These are phyloP conservation scores for Pemphigus obesinymphae DNA, from an alignment of 1,140 invertebrate genomes.

Conservation along the genomic window DNA sequence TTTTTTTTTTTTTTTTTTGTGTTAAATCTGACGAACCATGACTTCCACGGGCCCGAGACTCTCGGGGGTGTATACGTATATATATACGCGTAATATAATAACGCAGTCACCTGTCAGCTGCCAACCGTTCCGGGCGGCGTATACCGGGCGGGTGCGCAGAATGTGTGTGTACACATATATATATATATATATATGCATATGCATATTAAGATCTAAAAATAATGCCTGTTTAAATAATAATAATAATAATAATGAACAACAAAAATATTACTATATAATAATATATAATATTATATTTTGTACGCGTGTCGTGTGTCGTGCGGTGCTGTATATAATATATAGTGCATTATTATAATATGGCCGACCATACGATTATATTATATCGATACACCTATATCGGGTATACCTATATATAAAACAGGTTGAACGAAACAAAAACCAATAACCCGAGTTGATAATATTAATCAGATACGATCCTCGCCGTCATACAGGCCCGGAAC, in stretches of 20 bases:
- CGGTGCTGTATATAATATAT: no score
- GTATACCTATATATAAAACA: neutral
- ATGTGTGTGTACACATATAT: neutral
- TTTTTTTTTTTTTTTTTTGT: neutral
- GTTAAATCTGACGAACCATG: conserved; percentile 35
- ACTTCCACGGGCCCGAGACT: neutral
- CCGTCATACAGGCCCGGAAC: no score
- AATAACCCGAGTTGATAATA: no score
- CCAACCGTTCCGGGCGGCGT: conserved; percentile 3
- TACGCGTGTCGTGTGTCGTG: no score
- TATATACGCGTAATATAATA: neutral
- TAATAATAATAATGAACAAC: neutral
- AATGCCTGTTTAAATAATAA: neutral
- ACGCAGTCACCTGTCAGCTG: conserved; percentile 38
- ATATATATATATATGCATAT: neutral
- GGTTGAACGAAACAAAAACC: no score
- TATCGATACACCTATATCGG: no score
- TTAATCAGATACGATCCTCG: no score
- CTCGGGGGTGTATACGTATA: no score
- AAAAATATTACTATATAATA: no score
- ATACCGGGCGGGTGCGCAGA: neutral
- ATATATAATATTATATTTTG: no score
- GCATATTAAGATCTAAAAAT: neutral
- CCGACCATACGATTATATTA: no score
- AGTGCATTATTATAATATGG: no score